phyloP scores from a whole-genome alignment of 2,797 vertebrate species.

The Poeciliopsis gracilis region DNA sequence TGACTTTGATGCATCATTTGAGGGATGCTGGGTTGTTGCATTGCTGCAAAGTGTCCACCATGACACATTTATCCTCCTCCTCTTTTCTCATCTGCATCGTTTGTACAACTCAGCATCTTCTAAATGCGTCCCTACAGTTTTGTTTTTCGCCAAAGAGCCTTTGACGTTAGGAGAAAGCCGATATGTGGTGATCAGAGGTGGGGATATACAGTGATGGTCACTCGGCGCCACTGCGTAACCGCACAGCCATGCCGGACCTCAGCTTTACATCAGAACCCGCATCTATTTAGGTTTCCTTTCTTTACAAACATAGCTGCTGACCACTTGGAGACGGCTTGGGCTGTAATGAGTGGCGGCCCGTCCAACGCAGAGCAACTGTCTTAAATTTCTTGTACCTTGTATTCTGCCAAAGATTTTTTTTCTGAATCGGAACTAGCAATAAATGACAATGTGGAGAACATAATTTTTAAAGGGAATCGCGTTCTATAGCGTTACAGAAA shows the following conservation, averaged over 20 bases:
- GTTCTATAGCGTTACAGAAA: conserved; percentile 36
- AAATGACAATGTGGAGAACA: conserved; percentile 48
- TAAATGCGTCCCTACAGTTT: neutral
- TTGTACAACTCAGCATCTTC: conserved; percentile 3
- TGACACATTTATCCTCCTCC: neutral
- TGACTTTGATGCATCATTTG: neutral
- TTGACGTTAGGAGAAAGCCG: conserved; percentile 31
- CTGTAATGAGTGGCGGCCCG: conserved; percentile 69
- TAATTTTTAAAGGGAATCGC: conserved; percentile 56
- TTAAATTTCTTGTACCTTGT: conserved; percentile 42
- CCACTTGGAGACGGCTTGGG: conserved; percentile 68
- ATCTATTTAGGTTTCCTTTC: conserved; percentile 79
- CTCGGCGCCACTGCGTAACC: conserved; percentile 74
- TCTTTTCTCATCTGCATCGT: neutral
- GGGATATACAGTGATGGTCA: conserved; percentile 63
- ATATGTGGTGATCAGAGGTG: conserved; percentile 55
- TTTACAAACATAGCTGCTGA: conserved; percentile 72
- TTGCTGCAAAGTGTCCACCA: neutral
- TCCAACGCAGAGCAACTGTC: conserved; percentile 45
- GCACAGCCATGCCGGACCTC: conserved; percentile 70
- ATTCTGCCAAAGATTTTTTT: conserved; percentile 49
- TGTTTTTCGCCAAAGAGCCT: conserved; percentile 1
- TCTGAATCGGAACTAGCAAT: conserved; percentile 45
- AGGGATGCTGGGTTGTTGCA: neutral
- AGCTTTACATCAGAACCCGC: conserved; percentile 78